A percentile compares a stretch with the other conserved stretches of the same genome.
phyloP scores from a whole-genome alignment of 2,888 invertebrate genomes.

The Nineta flava region DNA sequence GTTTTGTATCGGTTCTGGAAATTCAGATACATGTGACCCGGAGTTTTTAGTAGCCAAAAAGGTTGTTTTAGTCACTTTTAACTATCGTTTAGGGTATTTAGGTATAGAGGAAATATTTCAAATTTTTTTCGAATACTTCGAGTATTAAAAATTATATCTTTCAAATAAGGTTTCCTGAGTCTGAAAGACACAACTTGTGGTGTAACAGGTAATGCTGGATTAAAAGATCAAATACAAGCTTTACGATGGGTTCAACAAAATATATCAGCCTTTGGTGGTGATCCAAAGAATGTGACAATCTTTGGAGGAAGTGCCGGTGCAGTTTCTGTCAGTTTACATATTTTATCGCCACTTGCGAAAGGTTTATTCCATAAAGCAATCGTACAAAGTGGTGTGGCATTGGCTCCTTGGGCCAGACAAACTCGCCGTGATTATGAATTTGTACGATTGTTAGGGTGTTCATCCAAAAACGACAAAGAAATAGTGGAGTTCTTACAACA shows the following conservation, averaged over 20 bases:
- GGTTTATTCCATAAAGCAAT: not conserved
- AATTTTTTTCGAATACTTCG: not conserved
- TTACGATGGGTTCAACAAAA: not conserved
- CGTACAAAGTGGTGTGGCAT: not conserved
- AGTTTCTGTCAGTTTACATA: not conserved
- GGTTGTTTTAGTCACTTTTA: not conserved
- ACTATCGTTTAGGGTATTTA: not conserved
- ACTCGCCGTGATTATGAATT: not conserved
- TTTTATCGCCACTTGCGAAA: not conserved
- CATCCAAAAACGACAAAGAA: not conserved
- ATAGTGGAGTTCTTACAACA: not conserved
- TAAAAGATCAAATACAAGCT: not conserved
- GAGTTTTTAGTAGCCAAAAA: not conserved
- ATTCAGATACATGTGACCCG: not conserved
- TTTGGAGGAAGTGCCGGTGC: not conserved
- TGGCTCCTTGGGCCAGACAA: not conserved
- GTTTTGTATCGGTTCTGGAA: not conserved
- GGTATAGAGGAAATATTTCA: not conserved
- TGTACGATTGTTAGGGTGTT: not conserved
- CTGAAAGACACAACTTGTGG: not conserved
- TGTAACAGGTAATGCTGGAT: not conserved
- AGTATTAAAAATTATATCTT: not conserved
- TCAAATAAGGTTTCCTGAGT: not conserved
- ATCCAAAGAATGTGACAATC: not conserved
- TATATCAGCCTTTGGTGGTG: not conserved